phyloP scores from a whole-genome alignment of 2,888 invertebrate genomes.

The Limnephilus marmoratus region DNA sequence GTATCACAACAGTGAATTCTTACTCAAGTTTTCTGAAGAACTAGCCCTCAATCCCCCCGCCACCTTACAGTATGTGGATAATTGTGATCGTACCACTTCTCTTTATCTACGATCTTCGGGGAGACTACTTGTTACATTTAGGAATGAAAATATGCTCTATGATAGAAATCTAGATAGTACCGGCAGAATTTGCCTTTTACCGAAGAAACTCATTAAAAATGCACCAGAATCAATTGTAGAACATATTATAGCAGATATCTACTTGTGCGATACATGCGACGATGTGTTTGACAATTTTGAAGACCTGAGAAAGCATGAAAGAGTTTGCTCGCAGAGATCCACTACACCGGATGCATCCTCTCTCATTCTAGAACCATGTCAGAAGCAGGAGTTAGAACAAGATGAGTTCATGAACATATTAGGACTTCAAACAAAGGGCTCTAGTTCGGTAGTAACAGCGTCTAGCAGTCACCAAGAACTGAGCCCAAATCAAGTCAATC shows the following conservation, averaged over 20 bases:
- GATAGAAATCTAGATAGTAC: conserved; percentile 67
- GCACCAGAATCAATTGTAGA: conserved; percentile 77
- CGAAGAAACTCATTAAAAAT: conserved; percentile 69
- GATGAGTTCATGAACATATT: conserved; percentile 73
- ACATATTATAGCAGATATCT: conserved; percentile 80
- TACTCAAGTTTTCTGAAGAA: conserved; percentile 84
- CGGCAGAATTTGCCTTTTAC: conserved; percentile 73
- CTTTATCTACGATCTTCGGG: conserved; percentile 81
- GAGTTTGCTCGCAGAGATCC: conserved; percentile 71
- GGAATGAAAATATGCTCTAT: conserved; percentile 84
- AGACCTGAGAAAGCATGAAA: conserved; percentile 73
- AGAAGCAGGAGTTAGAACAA: conserved; percentile 54
- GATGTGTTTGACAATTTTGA: conserved; percentile 81
- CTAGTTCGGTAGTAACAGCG: conserved; percentile 62
- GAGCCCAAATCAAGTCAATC: conserved; percentile 55
- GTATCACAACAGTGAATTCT: conserved; percentile 83
- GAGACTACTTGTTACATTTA: conserved; percentile 84
- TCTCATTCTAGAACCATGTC: conserved; percentile 52
- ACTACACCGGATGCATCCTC: conserved; percentile 25
- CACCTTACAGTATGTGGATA: conserved; percentile 83
- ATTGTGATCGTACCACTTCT: conserved; percentile 85
- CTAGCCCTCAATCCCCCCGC: conserved; percentile 81
- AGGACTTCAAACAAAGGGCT: conserved; percentile 70
- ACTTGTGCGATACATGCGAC: conserved; percentile 86
- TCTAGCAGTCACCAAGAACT: conserved; percentile 66